These are phyloP conservation scores for Tetragonula carbonaria DNA, from an alignment of 2,888 invertebrate genomes.

Conservation along the genomic window DNA sequence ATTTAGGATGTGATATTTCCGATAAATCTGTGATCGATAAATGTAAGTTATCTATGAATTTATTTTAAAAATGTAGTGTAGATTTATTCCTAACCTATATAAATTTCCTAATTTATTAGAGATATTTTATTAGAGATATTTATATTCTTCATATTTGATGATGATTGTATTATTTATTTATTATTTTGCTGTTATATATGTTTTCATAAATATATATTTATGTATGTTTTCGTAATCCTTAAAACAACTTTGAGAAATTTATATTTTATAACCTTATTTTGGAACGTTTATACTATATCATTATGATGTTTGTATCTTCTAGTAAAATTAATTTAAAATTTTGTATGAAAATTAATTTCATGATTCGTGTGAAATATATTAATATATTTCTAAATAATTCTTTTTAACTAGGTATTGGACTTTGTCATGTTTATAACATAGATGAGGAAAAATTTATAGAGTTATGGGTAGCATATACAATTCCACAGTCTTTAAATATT, in stretches of 20 bases:
- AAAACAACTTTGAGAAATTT: neutral
- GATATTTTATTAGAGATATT: neutral
- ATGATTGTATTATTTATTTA: neutral
- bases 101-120: neutral
- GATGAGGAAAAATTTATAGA: slow-evolving; percentile 77
- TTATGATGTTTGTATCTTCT: neutral
- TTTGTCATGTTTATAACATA: slow-evolving; percentile 73
- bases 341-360: neutral
- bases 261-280: slow-evolving; percentile 16
- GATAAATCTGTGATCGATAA: slow-evolving; percentile 72
- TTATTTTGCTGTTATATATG: neutral
- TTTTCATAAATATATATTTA: neutral
- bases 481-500: slow-evolving; percentile 63
- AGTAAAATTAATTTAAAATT: neutral
- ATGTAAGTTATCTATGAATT: slow-evolving; percentile 75
- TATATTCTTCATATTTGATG: neutral
- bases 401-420: slow-evolving; percentile 74
- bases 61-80: neutral
- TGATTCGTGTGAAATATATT: slow-evolving; percentile 68
- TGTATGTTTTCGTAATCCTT: neutral
- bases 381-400: slow-evolving; percentile 69
- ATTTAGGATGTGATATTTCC: slow-evolving; percentile 71
- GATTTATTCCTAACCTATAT: neutral
- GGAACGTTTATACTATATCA: neutral
- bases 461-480: slow-evolving; percentile 78